Conservation (phyloP, 2,888 invertebrate genomes). For the Epinotia brunnichana region DNA sequence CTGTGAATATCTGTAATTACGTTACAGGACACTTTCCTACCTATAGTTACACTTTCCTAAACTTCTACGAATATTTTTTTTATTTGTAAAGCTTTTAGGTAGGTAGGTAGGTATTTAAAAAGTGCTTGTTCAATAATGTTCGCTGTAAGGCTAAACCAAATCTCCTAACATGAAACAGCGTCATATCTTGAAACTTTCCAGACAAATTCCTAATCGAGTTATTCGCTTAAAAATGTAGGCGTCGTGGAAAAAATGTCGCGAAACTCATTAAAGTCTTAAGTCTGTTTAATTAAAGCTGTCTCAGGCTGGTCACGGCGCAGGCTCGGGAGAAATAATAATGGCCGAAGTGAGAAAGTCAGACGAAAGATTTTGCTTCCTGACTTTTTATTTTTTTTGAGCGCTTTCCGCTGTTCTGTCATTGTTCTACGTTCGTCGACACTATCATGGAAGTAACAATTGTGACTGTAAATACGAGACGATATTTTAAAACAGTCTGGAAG, state of each 20-base stretch:
- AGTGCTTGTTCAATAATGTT: too few species aligned
- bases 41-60: too few species aligned
- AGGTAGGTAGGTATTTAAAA: too few species aligned
- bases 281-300: slow-evolving; percentile 72
- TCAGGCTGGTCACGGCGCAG: slow-evolving; percentile 54
- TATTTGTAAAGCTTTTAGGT: too few species aligned
- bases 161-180: slow-evolving; percentile 22
- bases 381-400: slow-evolving; percentile 44
- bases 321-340: slow-evolving; percentile 56
- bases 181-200: slow-evolving; percentile 64
- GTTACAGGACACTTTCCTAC: too few species aligned
- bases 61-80: too few species aligned
- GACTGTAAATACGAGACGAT: slow-evolving; percentile 6
- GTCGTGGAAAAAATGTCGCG: slow-evolving; percentile 61
- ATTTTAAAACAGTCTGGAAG: slow-evolving; percentile 2
- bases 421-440: slow-evolving; percentile 14
- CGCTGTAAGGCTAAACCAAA: neutral
- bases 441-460: slow-evolving; percentile 19
- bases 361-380: slow-evolving; percentile 49
- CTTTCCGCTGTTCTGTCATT: slow-evolving; percentile 19
- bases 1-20: too few species aligned
- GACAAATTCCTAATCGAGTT: slow-evolving; percentile 68
- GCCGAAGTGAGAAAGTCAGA: slow-evolving; percentile 49
- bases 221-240: slow-evolving; percentile 59
- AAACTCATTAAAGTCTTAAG: slow-evolving; percentile 75